Evolutionary conservation across 2,888 invertebrate species (phyloP), one percentile per base, ranked within the genome.

Genomic region (Leucophenga montana): DNA sequence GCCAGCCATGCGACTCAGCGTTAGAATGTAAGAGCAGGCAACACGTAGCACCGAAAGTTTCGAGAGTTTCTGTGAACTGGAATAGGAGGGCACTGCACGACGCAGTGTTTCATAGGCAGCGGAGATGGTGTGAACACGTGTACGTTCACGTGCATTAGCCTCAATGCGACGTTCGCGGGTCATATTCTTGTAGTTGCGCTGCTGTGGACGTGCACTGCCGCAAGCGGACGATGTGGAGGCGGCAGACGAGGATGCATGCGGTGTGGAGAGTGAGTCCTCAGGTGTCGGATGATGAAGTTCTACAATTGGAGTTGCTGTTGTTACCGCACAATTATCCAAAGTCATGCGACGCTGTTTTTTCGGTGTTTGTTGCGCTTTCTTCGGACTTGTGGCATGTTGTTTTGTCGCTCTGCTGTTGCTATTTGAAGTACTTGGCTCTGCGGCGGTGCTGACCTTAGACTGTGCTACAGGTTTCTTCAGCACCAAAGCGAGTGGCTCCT

Each of bases 171-270:
- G 90, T 86, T 97, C 97, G 20, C 96, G 91, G 0, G 96, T 97
- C 97, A 97, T 97, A 87, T 97, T 97, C 86, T 97, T 97, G 89
- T 97, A 97, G 87, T 97, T 97, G 75, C 96, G 91, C 84, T 95
- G 95, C 75, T 95, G 93, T 68, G 92, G 90, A 68, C 89, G 86
- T 18, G 84, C 82, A 11, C 68, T 66, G 27, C 74, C 71, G 46
- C 66, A 33, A 62, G 11, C 68, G 69, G 27, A 70, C 66, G 3
- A 67, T 8, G 11, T 50, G 13, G 6, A 27, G 20, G 11, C 48
- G 46, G 48, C 13, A 54, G 18, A 8, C 65, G 48, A 14, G 67
- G 67, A 5, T 27, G 39, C 39, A 39, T 5, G 57, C 54, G 64
- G 9, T 39, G 57, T 61, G 54, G 54, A 54, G n/a, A 65, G 39